Conservation (phyloP, 1,140 invertebrate species). For the Apolygus lucorum region DNA sequence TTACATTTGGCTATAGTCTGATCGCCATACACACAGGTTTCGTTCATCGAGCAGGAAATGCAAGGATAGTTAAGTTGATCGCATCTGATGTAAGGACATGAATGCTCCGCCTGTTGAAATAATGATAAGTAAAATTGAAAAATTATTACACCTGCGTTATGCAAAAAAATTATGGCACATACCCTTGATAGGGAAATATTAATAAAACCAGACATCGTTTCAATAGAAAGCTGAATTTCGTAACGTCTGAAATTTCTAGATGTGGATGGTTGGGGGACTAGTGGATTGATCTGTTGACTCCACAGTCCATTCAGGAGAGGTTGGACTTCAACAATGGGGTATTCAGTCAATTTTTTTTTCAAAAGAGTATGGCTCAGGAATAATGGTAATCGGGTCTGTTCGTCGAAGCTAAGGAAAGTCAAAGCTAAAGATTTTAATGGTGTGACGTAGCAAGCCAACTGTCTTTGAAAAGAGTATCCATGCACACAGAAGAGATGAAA, state of each 20-base stretch:
- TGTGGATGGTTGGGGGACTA: no score
- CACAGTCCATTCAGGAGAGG: no score
- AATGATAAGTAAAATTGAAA: not conserved
- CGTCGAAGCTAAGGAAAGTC: no score
- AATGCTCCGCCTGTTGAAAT: not conserved
- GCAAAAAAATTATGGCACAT: not conserved
- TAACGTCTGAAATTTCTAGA: not conserved
- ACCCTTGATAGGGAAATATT: not conserved
- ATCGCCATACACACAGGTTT: slow-evolving; percentile 34
- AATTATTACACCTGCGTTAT: not conserved
- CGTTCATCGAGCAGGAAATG: slow-evolving; percentile 33
- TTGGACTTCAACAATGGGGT: no score
- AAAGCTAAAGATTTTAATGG: no score
- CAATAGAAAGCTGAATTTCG: not conserved
- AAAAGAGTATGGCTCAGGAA: no score
- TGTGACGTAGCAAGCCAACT: no score
- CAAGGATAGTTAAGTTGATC: slow-evolving; percentile 30
- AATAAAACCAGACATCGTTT: not conserved
- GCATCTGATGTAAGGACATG: slow-evolving; percentile 18
- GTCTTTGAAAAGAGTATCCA: no score
- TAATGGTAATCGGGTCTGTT: no score
- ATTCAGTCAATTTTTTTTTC: no score
- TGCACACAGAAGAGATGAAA: no score
- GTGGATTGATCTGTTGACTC: no score
- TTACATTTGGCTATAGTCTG: slow-evolving; percentile 31